These are phyloP conservation scores for Petrocephalus microphthalmus DNA, from an alignment of 2,113 vertebrate species.

Conservation along the genomic window DNA sequence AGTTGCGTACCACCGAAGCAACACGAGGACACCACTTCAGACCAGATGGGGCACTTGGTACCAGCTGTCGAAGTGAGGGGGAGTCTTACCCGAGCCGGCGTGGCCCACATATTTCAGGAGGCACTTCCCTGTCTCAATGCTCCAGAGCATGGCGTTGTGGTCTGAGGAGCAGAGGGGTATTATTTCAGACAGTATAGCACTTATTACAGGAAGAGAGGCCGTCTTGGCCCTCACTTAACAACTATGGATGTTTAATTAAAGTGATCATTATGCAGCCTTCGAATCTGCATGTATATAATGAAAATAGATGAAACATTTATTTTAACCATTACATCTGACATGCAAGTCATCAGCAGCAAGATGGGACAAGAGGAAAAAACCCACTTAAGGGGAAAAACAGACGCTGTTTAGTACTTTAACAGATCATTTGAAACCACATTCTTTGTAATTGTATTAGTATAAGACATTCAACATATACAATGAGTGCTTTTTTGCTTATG, in stretches of 20 bases:
- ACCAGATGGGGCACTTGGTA: neutral
- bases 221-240: neutral
- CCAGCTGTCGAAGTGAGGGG: neutral
- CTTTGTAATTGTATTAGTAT: neutral
- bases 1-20: neutral
- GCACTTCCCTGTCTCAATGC: slow-evolving; percentile 93
- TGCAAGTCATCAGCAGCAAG: neutral
- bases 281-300: neutral
- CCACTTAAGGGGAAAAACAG: neutral
- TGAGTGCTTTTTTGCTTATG: neutral
- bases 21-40: neutral
- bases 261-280: neutral
- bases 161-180: slow-evolving; percentile 53
- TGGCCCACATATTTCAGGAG: slow-evolving; percentile 88
- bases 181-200: neutral
- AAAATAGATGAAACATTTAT: neutral
- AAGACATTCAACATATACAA: neutral
- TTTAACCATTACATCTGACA: neutral
- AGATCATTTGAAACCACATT: neutral
- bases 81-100: slow-evolving; percentile 84
- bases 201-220: neutral
- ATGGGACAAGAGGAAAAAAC: neutral
- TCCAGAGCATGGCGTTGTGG: slow-evolving; percentile 93
- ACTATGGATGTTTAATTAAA: neutral
- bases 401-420: neutral